Evolutionary conservation across 1,140 invertebrate genomes (phyloP), one percentile per base, ranked within the genome.

Genomic region (Drosophila subpulchrella): DNA sequence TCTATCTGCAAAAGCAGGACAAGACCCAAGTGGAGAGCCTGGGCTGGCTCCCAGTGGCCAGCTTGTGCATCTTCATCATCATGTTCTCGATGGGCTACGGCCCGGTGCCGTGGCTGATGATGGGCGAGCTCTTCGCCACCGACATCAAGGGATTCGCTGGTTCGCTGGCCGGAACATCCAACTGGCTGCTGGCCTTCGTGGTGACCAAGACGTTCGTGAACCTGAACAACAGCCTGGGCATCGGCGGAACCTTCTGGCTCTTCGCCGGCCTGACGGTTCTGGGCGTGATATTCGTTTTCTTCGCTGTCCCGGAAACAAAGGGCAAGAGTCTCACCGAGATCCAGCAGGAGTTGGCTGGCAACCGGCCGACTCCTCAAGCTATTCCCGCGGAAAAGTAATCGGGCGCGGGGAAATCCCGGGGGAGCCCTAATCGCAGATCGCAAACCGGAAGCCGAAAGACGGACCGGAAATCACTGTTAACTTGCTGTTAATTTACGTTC

Each of bases 221-320:
- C 12, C 75, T 98, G 39, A 94, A 94, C 54, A 56, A 62, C 0
- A 78, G 92, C 0, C 92, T 97, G 27, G 94, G 95, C 0, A 84
- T 92, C 0, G 94, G 94, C 32, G 94, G 94, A 30, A 95, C 96
- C 13, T 98, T 98, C 92, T 98, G 96, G 95, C 91, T 97, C 17
- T 98, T 97, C 89, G 94, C 96, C 6, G 94, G 93, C 4, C 93
- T 97, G 48, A 96, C 96, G 57, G 90, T 94, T 0, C 3, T 96
- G 11, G 96, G 96, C 7, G 93, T 95, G 34, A 54, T 96, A 4
- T 97, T 98, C 74, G 95, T 97, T n/a, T 95, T 95, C 72, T 93
- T 96, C 47, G 90, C 97, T 15, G 95, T 98, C 6, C 97, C 97
- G 0, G 98, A 99, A 93, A 98, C 97, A 0, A 98, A 98, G 93